Evolutionary conservation across 2,888 invertebrate species (phyloP), one percentile per base, ranked within the genome.

Genomic region (Pristionchus mayeri): DNA sequence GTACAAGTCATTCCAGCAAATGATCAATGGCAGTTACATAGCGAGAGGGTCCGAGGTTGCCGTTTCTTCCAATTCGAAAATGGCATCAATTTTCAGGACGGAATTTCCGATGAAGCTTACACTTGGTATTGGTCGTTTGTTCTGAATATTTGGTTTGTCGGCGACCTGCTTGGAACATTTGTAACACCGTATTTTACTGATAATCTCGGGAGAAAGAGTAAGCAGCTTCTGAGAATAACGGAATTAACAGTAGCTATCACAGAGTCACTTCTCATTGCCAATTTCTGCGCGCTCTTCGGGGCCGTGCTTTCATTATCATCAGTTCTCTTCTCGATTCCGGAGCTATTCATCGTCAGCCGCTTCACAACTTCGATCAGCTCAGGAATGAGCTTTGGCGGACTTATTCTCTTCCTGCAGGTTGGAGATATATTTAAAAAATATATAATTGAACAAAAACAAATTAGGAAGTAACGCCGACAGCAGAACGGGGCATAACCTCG

Each of bases 121-220:
- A 87, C 89, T 9, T 89, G 90, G 88, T 80, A 87, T 60, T 89
- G 90, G 89, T 86, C 86, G 30, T 80, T 86, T 21, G 83, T 88
- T 18, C 84, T 90, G 48, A 89, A 90, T 78, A 88, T 90, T 37
- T 90, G 89, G 90, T 90, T 90, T 63, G 50, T 90, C n/a, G 90
- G 89, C 16, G 87, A 88, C 57, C 71, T 90, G 9, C 54, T 87
- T 18, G 89, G 89, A 30, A 88, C 87, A 6, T 88, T 90, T 60
- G 57, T 87, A 48, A 88, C 87, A 0, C 88, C 88, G 3, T 87
- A 78, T n/a, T 82, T 88, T n/a, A 85, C 86, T 1, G 88, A 88
- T 34, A 57, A 57, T 24, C 88, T 85, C 67, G 88, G 88, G 37
- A 71, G 88, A 16, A 86, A 85, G 76, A 78, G 88, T 88, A 21